Conservation (phyloP, 2,113 vertebrate genomes). For the Actenoides lindsayi region DNA sequence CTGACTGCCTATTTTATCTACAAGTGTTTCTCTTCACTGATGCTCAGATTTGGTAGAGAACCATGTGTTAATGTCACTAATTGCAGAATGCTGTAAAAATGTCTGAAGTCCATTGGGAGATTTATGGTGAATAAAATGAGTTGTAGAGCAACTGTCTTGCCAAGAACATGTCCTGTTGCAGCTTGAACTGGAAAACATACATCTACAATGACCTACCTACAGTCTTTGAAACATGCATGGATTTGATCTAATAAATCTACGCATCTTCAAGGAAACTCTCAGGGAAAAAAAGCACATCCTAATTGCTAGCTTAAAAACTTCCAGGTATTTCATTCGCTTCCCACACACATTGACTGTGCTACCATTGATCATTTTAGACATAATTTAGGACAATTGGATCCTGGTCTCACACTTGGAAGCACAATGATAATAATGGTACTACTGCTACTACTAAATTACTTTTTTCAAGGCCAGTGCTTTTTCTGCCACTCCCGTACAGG, state of each 20-base stretch:
- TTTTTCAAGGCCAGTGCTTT: background rate
- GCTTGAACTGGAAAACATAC: background rate
- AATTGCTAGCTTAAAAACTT: background rate
- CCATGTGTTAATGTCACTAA: background rate
- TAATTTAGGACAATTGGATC: background rate
- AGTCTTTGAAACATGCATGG: background rate
- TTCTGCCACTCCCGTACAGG: accelerated
- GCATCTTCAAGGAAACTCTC: background rate
- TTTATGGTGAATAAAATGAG: background rate
- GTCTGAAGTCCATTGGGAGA: background rate
- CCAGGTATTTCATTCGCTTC: background rate
- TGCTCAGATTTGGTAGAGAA: background rate
- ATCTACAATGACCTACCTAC: background rate
- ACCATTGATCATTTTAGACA: background rate
- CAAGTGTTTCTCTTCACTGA: background rate
- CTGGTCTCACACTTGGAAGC: background rate
- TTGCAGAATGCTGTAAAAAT: background rate
- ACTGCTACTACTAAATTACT: background rate
- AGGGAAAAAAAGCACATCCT: background rate
- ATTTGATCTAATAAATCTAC: background rate
- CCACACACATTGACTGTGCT: background rate
- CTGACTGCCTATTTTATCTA: background rate
- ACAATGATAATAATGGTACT: background rate
- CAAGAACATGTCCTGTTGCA: background rate
- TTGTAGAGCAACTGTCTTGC: background rate